These are phyloP conservation scores for Muscicapa comitata DNA, from an alignment of 2,797 vertebrate genomes.

Conservation along the genomic window DNA sequence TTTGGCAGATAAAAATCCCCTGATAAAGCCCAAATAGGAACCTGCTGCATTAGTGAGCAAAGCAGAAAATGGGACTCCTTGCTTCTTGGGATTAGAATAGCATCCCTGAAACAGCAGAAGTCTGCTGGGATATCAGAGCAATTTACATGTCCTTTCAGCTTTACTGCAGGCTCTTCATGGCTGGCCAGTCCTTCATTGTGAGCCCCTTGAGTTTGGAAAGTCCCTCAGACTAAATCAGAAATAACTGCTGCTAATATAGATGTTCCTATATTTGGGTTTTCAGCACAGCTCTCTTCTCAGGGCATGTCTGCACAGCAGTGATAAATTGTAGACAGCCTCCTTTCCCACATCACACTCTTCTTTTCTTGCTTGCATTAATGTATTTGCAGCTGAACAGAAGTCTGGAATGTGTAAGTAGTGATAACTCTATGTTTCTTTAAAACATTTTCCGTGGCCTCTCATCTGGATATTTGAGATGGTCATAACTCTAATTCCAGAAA, in stretches of 20 bases:
- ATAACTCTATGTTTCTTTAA: constrained; percentile 59
- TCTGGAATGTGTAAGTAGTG: constrained; percentile 64
- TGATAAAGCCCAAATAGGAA: neutral
- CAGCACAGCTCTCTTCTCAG: constrained; percentile 52
- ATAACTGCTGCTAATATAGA: constrained; percentile 56
- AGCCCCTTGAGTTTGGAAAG: constrained; percentile 58
- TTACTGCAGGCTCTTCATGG: constrained; percentile 59
- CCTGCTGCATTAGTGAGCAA: neutral
- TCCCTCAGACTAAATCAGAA: constrained; percentile 62
- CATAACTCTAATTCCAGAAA: constrained; percentile 52
- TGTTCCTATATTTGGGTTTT: constrained; percentile 65
- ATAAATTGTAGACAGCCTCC: constrained; percentile 63
- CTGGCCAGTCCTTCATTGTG: constrained; percentile 56
- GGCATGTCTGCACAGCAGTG: constrained; percentile 65
- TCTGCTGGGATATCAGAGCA: constrained; percentile 49
- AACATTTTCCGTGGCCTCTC: constrained; percentile 50
- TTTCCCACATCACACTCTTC: constrained; percentile 56
- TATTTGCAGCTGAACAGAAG: constrained; percentile 60
- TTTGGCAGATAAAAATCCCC: neutral
- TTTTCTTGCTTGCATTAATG: constrained; percentile 64
- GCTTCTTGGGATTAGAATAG: constrained; percentile 44
- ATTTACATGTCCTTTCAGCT: constrained; percentile 65
- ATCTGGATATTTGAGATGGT: constrained; percentile 61
- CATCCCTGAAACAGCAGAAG: constrained; percentile 47
- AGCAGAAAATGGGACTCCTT: constrained; percentile 26